Conservation (phyloP, 2,888 invertebrate genomes). For the Leptinotarsa tumamoca region DNA sequence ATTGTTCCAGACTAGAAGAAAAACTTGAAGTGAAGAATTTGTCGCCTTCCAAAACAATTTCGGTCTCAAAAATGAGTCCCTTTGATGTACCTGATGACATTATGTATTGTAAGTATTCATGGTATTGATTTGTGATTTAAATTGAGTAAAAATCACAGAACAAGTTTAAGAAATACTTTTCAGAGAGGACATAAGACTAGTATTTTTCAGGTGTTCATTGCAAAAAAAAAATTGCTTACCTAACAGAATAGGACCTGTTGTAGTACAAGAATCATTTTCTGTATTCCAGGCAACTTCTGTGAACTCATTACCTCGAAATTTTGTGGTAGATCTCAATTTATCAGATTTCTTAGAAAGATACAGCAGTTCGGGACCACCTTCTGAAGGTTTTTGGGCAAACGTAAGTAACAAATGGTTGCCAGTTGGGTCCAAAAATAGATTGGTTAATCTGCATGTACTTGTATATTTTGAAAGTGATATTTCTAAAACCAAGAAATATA, state of each 20-base stretch:
- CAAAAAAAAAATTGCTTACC: conserved; percentile 50
- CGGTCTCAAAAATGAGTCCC: conserved; percentile 91
- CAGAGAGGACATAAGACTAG: no score
- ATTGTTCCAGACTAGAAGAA: conserved; percentile 76
- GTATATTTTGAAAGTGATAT: conserved; percentile 77
- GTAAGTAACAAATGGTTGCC: conserved; percentile 87
- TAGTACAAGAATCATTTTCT: conserved; percentile 74
- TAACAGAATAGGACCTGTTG: conserved; percentile 87
- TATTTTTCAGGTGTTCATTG: neutral
- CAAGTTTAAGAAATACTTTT: no score
- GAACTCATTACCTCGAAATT: conserved; percentile 83
- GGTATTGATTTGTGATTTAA: no score
- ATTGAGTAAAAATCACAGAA: no score
- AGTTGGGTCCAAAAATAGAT: conserved; percentile 85
- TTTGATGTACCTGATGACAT: conserved; percentile 80
- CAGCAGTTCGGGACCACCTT: conserved; percentile 78
- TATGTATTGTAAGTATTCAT: neutral
- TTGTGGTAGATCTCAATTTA: conserved; percentile 77
- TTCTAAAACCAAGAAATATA: conserved; percentile 70
- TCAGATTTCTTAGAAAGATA: conserved; percentile 83
- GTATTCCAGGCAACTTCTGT: conserved; percentile 93
- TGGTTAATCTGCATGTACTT: conserved; percentile 72
- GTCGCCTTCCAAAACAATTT: conserved; percentile 84
- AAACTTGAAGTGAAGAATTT: conserved; percentile 80
- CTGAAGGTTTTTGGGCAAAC: conserved; percentile 72